Percentiles rank a stretch among this genome's conserved stretches.
Conservation (phyloP, 2,113 vertebrate genomes). For the Piaya cayana region DNA sequence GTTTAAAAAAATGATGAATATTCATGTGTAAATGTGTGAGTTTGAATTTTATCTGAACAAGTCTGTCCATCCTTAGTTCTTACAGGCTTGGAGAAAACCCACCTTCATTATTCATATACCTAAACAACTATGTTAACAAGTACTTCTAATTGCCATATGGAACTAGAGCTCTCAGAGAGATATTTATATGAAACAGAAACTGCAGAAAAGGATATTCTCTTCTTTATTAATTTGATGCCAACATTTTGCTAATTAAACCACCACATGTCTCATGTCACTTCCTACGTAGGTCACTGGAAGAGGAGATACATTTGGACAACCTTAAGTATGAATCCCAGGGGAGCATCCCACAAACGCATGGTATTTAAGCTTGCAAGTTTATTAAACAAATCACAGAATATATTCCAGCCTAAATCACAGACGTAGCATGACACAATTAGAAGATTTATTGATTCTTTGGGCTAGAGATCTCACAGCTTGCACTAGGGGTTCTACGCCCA, state of each 20-base stretch:
- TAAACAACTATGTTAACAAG: constrained; percentile 65
- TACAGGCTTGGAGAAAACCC: constrained; percentile 41
- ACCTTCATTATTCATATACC: constrained; percentile 63
- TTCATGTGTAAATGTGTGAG: neutral
- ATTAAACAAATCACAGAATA: constrained; percentile 73
- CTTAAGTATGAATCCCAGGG: constrained; percentile 69
- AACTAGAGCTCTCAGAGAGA: constrained; percentile 64
- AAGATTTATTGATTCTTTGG: constrained; percentile 79
- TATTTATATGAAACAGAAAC: constrained; percentile 75
- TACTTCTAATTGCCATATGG: constrained; percentile 77
- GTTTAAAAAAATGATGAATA: neutral
- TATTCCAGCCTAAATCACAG: constrained; percentile 66
- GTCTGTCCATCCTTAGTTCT: neutral
- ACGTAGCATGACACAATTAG: constrained; percentile 75
- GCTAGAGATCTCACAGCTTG: constrained; percentile 74
- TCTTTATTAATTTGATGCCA: constrained; percentile 73
- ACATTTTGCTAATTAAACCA: constrained; percentile 69
- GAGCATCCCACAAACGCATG: constrained; percentile 68
- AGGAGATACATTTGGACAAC: constrained; percentile 58
- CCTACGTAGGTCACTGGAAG: constrained; percentile 68
- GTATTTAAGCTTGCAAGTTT: constrained; percentile 72
- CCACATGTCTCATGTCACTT: constrained; percentile 68
- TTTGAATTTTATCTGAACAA: neutral
- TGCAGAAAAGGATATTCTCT: constrained; percentile 71
- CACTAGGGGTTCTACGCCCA: constrained; percentile 68